Evolutionary conservation across 2,888 invertebrate genomes (phyloP).

Genomic region (Ochropleura leucogaster): DNA sequence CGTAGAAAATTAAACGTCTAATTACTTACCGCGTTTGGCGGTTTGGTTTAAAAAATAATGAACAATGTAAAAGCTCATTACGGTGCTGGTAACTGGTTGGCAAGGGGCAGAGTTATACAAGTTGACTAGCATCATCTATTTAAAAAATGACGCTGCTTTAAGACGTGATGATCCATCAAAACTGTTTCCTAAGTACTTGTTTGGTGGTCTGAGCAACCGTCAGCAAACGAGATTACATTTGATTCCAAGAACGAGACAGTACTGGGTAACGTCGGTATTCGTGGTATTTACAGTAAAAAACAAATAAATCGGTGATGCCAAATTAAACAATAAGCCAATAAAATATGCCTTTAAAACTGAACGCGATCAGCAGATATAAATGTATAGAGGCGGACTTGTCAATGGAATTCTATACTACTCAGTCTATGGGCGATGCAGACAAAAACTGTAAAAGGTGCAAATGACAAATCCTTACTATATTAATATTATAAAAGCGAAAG

Average conservation of each 20-base stretch:
- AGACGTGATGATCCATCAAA: too few species aligned
- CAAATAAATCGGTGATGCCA: slow-evolving; percentile 3
- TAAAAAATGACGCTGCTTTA: too few species aligned
- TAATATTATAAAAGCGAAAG: too few species aligned
- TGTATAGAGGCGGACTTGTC: too few species aligned
- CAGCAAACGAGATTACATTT: neutral
- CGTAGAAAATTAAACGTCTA: neutral
- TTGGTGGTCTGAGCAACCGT: neutral
- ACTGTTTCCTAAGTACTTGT: slow-evolving; percentile 5
- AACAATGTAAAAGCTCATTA: slow-evolving; percentile 8
- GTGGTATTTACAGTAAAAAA: neutral
- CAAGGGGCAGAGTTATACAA: too few species aligned
- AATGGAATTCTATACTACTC: too few species aligned
- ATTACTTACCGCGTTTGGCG: too few species aligned
- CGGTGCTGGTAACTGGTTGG: neutral
- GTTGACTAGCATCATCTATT: too few species aligned
- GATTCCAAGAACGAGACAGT: slow-evolving; percentile 1
- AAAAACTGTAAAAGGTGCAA: too few species aligned
- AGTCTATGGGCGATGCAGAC: too few species aligned
- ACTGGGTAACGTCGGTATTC: neutral
- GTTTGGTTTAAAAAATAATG: neutral
- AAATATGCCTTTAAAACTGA: neutral
- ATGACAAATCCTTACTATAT: too few species aligned
- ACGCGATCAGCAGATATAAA: neutral
- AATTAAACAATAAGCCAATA: neutral